phyloP scores from a whole-genome alignment of 1,140 invertebrate species.

The Arion vulgaris region DNA sequence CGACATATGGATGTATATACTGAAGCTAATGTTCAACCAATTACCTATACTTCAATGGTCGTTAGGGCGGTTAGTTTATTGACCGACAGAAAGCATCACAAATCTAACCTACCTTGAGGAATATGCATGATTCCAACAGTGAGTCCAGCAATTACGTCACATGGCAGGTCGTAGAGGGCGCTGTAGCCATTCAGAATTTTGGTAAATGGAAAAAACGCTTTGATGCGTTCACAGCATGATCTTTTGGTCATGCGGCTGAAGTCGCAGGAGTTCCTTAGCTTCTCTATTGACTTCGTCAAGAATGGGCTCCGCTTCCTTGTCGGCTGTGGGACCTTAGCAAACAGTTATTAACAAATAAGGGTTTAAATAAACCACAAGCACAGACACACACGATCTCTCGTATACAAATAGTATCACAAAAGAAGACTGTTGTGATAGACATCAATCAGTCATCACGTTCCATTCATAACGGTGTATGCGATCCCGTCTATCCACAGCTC shows the following conservation, averaged over 20 bases:
- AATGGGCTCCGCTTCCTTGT: constrained; percentile 33
- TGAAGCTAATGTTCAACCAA: no score
- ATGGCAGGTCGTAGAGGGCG: constrained; percentile 65
- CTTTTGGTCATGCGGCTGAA: constrained; percentile 43
- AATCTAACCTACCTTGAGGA: constrained; percentile 73
- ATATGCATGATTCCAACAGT: constrained; percentile 76
- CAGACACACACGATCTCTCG: background rate
- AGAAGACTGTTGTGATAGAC: background rate
- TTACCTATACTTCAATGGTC: no score
- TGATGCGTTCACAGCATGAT: constrained; percentile 42
- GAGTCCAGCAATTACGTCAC: constrained; percentile 74
- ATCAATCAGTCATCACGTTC: no score
- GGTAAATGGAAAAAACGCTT: constrained; percentile 66
- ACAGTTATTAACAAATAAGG: background rate
- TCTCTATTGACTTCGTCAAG: constrained; percentile 39
- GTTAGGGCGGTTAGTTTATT: no score
- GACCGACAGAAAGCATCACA: no score
- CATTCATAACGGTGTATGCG: no score
- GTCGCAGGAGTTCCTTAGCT: constrained; percentile 30
- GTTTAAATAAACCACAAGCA: background rate
- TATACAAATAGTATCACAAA: background rate
- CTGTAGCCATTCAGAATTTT: constrained; percentile 70
- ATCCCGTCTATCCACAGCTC: no score
- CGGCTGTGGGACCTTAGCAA: background rate
- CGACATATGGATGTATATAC: no score